Evolutionary conservation across 1,140 invertebrate genomes (phyloP).

Genomic region (Anagrus nilaparvatae): DNA sequence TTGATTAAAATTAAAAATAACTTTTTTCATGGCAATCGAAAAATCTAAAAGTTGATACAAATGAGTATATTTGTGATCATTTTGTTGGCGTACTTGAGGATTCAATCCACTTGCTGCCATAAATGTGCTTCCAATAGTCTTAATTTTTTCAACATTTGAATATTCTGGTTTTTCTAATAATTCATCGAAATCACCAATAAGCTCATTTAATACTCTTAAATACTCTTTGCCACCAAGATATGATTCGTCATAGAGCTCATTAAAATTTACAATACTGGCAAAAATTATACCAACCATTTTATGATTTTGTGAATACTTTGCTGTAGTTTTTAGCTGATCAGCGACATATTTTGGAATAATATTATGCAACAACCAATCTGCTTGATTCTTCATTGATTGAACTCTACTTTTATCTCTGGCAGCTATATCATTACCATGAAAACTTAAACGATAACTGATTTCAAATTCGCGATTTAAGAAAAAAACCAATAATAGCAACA

Average conservation of each 20-base stretch:
- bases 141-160: conserved; percentile 91
- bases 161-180: conserved; percentile 73
- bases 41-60: conserved; percentile 82
- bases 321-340: conserved; percentile 82
- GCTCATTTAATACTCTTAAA: conserved; percentile 85
- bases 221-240: conserved; percentile 89
- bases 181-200: conserved; percentile 93
- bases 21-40: conserved; percentile 75
- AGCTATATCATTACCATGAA: conserved; percentile 84
- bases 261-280: conserved; percentile 91
- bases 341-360: conserved; percentile 93
- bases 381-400: conserved; percentile 85
- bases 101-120: conserved; percentile 96
- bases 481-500: conserved; percentile 78
- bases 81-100: conserved; percentile 52
- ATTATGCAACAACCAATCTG: conserved; percentile 91
- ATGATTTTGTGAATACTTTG: conserved; percentile 93
- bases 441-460: conserved; percentile 85
- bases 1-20: conserved; percentile 79
- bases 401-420: conserved; percentile 74
- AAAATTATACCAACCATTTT: conserved; percentile 89
- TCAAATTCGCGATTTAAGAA: conserved; percentile 91
- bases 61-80: conserved; percentile 60
- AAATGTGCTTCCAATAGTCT: conserved; percentile 94
- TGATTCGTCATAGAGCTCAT: conserved; percentile 92